phyloP scores from a whole-genome alignment of 2,797 vertebrate species.

The Darevskia nairensis region DNA sequence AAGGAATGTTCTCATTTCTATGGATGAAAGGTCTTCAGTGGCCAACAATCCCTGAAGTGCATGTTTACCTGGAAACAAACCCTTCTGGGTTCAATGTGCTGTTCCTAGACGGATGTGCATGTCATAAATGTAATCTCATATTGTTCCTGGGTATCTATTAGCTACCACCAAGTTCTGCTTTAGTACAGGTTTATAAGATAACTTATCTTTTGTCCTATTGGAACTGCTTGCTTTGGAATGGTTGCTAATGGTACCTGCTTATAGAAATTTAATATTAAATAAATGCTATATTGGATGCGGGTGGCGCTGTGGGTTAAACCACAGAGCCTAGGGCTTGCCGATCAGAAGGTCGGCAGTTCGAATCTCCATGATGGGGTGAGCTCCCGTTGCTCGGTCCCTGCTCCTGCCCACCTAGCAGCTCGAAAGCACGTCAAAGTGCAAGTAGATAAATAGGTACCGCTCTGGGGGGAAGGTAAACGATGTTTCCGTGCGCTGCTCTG shows the following conservation, averaged over 20 bases:
- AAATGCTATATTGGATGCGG: too few species aligned
- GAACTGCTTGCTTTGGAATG: conserved; percentile 18
- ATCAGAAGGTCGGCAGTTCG: too few species aligned
- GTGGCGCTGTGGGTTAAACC: too few species aligned
- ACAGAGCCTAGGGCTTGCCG: too few species aligned
- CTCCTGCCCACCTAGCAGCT: too few species aligned
- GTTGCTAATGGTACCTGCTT: not conserved
- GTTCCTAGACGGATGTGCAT: not conserved
- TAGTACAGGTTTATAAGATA: conserved; percentile 40
- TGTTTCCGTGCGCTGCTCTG: too few species aligned
- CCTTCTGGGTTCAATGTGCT: not conserved
- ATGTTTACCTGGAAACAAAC: not conserved
- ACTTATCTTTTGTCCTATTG: conserved; percentile 53
- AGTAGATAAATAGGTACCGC: too few species aligned
- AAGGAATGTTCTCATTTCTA: conserved; percentile 31
- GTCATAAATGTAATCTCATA: conserved; percentile 38
- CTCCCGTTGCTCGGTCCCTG: too few species aligned
- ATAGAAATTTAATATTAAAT: not conserved
- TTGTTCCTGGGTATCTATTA: conserved; percentile 58
- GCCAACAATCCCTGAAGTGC: conserved; percentile 49
- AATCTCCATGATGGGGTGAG: too few species aligned
- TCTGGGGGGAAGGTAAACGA: too few species aligned
- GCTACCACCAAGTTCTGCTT: conserved; percentile 18
- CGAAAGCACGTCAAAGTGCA: too few species aligned
- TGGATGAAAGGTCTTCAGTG: conserved; percentile 42